Percentiles rank a stretch among this genome's conserved stretches.
These are phyloP conservation scores for Balearica regulorum DNA, from an alignment of 2,797 vertebrate genomes.

Conservation along the genomic window DNA sequence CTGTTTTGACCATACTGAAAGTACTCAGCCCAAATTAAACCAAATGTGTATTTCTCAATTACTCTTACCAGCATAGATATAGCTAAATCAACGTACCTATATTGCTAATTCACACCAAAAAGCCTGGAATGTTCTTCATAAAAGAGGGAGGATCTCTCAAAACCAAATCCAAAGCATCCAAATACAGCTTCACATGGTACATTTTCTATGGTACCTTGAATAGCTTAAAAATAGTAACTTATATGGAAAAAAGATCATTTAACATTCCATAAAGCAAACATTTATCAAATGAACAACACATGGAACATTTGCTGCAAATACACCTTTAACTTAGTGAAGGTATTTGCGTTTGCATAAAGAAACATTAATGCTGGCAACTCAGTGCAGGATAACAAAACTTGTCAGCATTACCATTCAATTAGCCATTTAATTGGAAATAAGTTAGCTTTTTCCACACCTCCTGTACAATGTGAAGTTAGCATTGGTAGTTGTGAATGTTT, in stretches of 20 bases:
- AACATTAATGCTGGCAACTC: not conserved
- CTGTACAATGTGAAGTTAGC: not conserved
- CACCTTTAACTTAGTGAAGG: not conserved
- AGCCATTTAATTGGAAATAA: not conserved
- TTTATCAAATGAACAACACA: not conserved
- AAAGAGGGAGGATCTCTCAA: not conserved
- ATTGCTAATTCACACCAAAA: not conserved
- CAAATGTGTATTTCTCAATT: not conserved
- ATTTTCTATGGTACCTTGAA: not conserved
- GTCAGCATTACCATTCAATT: not conserved
- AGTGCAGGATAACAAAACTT: not conserved
- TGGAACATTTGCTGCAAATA: not conserved
- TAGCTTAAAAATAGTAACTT: not conserved
- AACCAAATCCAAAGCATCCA: not conserved
- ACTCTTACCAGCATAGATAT: not conserved
- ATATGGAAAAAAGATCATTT: not conserved
- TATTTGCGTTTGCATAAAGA: not conserved
- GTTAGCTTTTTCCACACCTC: not conserved
- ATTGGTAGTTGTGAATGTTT: not conserved
- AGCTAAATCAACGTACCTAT: not conserved
- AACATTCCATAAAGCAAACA: not conserved
- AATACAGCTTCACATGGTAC: not conserved
- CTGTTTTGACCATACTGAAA: not conserved
- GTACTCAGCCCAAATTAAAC: not conserved
- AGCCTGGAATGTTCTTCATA: not conserved